Evolutionary conservation across 2,797 vertebrate species (phyloP), one percentile per base, ranked within the genome.

Genomic region (Sebastes taczanowskii): DNA sequence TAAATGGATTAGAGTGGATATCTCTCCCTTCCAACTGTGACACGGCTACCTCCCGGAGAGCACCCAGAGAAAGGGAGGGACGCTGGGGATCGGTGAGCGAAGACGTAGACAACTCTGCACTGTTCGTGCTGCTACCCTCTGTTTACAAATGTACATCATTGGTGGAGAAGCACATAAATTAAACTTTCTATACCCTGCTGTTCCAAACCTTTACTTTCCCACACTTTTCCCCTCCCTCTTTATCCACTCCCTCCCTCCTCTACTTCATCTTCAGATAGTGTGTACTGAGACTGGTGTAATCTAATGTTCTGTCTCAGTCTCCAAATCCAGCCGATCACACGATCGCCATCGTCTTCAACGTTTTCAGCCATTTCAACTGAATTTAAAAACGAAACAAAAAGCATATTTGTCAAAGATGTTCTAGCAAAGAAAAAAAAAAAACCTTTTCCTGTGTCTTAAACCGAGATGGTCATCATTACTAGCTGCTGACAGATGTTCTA

Each of bases 401-500:
- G 66, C 52, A 27, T 88, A 77, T 81, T 89, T 88, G 87, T 94
- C 74, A 85, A 89, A 82, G 84, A 90, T 91, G 89, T 91, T 90
- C 75, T 87, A 78, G 87, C 78, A 88, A 90, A 88, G 80, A 85
- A 82, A 85, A 83, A 75, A 81, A 73, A 78, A 78, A 9, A 80
- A 78, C 74, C 82, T 87, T 86, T 92, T 93, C 88, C 90, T 92
- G 94, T 95, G 94, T 95, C 94, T 94, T 94, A 95, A 94, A 91
- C 90, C 86, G 71, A 91, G 80, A 91, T 90, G 92, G 87, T 93
- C 89, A 71, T 90, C 86, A 86, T 92, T 90, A 89, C 73, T 91
- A 95, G 94, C 93, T 94, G 94, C 91, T 94, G 90, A 92, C 89
- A 92, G 88, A 91, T 90, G 89, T 94, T 93, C 87, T 94, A 91